Base-by-base conservation (phyloP, 2,113 vertebrate genomes). In the Pavo muticus region DNA sequence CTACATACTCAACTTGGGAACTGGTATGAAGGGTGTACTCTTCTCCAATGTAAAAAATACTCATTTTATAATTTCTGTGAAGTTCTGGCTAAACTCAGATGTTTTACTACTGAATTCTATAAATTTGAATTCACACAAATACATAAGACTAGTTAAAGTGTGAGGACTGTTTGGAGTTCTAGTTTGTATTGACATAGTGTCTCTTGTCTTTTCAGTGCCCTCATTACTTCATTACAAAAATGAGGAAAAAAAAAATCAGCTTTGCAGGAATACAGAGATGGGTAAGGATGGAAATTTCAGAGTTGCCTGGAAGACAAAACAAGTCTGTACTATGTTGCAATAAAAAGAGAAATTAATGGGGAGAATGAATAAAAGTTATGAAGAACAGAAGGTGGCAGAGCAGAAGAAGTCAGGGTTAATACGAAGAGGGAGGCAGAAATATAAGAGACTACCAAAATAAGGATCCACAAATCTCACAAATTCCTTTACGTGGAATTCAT, bases 141-240 rank as follows among this genome's bases (percentile, higher is more conserved):
- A 47, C 5, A 1, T 65, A 67, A 71, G 14, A 8, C 1, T 32
- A 60, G 16, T 39, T 59, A 71, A 80, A 87, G 42, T 54, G 4
- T 20, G 10, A 39, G 1, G 3, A 3, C 6, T 72, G 19, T 32
- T 80, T 44, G 16, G 25, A 45, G 63, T 70, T 83, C 50, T 50
- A 52, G 2, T 32, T 12, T 6, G 0, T 52, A 23, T 7, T 23
- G 13, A 80, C 77, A 67, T 3, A 14, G 1, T 30, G 5, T 56
- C 16, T 56, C 16, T 56, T 0, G 0, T 56, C 6, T 5, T 84
- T 81, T 84, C 29, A 42, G 21, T 44, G 6, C 1, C 4, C 45
- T 57, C 1, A 0, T 14, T 60, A 9, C 24, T 45, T 60, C 39
- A 42, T 9, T 42, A 24, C 5, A 84, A n/a, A 82, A 84, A 70